Percentiles rank a stretch among this genome's conserved stretches.
These are phyloP conservation scores for Caracal caracal DNA, from an alignment of 2,113 vertebrate species.

Conservation along the genomic window DNA sequence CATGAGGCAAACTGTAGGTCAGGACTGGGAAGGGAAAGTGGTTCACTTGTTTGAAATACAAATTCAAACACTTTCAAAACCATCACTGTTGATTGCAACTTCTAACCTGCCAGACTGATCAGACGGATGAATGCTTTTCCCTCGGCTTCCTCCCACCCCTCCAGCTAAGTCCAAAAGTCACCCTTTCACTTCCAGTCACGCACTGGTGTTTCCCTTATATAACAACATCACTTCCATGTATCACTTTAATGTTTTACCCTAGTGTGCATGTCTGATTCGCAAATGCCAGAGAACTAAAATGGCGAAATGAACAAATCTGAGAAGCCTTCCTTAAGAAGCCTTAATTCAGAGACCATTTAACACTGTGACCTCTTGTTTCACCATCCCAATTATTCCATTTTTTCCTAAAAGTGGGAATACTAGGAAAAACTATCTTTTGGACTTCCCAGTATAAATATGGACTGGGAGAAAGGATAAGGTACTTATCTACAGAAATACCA, in stretches of 20 bases:
- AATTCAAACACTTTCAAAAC: not conserved
- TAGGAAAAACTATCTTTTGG: not conserved
- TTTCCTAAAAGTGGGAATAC: not conserved
- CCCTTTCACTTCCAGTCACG: not conserved
- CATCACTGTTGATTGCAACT: not conserved
- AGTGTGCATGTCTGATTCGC: fast-evolving
- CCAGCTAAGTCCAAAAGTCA: not conserved
- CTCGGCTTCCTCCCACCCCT: not conserved
- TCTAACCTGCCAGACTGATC: not conserved
- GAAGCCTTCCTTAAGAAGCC: not conserved
- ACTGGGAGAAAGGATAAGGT: not conserved
- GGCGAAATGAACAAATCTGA: not conserved
- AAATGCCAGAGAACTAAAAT: not conserved
- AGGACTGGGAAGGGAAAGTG: not conserved
- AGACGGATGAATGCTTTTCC: not conserved
- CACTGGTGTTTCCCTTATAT: not conserved
- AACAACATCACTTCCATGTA: fast-evolving
- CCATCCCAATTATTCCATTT: not conserved
- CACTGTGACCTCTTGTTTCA: not conserved
- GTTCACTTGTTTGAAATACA: not conserved
- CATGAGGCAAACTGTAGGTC: not conserved
- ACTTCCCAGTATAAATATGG: not conserved
- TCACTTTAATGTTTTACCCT: not conserved
- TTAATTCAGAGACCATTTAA: not conserved
- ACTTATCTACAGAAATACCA: not conserved